A percentile compares a stretch with the other conserved stretches of the same genome.
These are phyloP conservation scores for Bhutanitis thaidina DNA, from an alignment of 2,888 invertebrate genomes.

Conservation along the genomic window DNA sequence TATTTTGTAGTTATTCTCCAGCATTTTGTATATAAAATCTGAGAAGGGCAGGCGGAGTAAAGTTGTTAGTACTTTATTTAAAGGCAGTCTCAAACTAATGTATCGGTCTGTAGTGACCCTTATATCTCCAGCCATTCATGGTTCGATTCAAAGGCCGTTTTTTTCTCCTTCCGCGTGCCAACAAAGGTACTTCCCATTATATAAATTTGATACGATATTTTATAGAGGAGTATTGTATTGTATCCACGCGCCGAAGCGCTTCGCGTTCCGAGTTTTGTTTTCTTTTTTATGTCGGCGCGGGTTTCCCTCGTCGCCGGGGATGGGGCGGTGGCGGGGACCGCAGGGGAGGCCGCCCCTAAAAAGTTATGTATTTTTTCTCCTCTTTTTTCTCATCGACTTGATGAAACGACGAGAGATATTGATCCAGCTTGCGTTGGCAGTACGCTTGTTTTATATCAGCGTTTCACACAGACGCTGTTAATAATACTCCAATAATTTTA, in stretches of 20 bases:
- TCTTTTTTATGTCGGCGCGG: slow-evolving; percentile 53
- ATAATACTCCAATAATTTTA: too few species aligned
- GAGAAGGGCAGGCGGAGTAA: too few species aligned
- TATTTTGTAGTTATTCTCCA: too few species aligned
- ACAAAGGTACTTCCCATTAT: slow-evolving; percentile 64
- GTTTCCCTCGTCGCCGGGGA: slow-evolving; percentile 38
- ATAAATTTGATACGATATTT: slow-evolving; percentile 75
- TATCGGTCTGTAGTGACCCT: slow-evolving; percentile 21
- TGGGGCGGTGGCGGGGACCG: slow-evolving; percentile 37
- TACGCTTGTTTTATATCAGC: slow-evolving; percentile 29
- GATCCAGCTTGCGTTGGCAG: slow-evolving; percentile 54
- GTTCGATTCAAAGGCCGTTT: slow-evolving; percentile 47
- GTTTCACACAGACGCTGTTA: background rate
- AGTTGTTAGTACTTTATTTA: background rate
- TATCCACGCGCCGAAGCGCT: slow-evolving; percentile 60
- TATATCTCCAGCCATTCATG: slow-evolving; percentile 42
- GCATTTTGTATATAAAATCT: too few species aligned
- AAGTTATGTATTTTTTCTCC: slow-evolving; percentile 79
- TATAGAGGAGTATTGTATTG: slow-evolving; percentile 57
- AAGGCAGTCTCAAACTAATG: background rate
- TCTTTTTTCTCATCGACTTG: slow-evolving; percentile 77
- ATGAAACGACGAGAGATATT: slow-evolving; percentile 73
- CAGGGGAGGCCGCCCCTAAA: slow-evolving; percentile 70
- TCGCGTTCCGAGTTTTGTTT: slow-evolving; percentile 56
- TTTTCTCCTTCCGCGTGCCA: slow-evolving; percentile 50